Evolutionary conservation across 2,797 vertebrate genomes (phyloP).

Genomic region (Aeoliscus strigatus): DNA sequence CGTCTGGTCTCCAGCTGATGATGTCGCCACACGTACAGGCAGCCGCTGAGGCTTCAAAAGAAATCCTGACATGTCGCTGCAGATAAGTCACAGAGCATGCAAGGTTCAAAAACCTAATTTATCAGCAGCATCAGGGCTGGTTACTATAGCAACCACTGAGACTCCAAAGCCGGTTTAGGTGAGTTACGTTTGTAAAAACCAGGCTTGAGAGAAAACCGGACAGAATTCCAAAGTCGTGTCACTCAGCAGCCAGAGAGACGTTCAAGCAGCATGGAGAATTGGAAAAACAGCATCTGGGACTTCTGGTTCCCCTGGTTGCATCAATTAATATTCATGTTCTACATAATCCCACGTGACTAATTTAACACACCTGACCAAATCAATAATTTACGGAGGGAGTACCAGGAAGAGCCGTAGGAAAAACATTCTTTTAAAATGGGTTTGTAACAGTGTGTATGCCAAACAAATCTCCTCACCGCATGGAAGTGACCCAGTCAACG

Average conservation of each 20-base stretch:
- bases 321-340: constrained; percentile 72
- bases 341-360: constrained; percentile 62
- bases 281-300: constrained; percentile 69
- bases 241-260: constrained; percentile 32
- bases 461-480: not conserved
- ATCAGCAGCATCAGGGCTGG: constrained; percentile 13
- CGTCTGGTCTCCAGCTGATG: constrained; percentile 27
- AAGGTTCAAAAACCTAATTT: constrained; percentile 14
- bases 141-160: constrained; percentile 30
- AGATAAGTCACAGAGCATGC: constrained; percentile 13
- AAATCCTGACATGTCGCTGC: constrained; percentile 22
- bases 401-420: not conserved
- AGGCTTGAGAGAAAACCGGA: constrained; percentile 3
- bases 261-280: constrained; percentile 46
- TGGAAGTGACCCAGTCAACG: not conserved
- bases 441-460: not conserved
- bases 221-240: constrained; percentile 22
- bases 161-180: not conserved
- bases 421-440: constrained; percentile 2
- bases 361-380: constrained; percentile 71
- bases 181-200: constrained; percentile 11
- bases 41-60: constrained; percentile 11
- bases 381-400: constrained; percentile 58
- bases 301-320: constrained; percentile 43
- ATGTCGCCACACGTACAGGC: constrained; percentile 10